Evolutionary conservation across 2,888 invertebrate genomes (phyloP).

Genomic region (Drosophila yooni): DNA sequence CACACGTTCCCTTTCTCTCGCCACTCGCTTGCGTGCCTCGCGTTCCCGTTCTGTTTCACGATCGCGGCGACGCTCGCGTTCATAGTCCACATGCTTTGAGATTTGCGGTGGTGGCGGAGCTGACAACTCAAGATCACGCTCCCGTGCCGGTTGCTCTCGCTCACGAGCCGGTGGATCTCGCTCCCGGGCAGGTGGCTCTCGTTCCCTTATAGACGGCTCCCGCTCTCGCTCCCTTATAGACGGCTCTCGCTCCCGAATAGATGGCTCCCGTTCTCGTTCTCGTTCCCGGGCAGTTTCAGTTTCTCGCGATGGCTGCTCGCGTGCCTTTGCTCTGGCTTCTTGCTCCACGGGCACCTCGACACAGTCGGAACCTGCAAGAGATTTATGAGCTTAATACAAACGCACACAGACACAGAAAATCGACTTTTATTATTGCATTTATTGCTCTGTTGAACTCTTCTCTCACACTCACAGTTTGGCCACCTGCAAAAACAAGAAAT

Average conservation of each 20-base stretch:
- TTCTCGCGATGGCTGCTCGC: constrained; percentile 25
- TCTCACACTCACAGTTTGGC: constrained; percentile 56
- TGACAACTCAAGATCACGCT: constrained; percentile 50
- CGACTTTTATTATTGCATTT: not conserved
- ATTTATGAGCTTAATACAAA: constrained; percentile 38
- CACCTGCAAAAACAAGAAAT: constrained; percentile 61
- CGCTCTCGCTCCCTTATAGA: constrained; percentile 27
- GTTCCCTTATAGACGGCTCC: constrained; percentile 11
- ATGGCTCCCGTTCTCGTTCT: constrained; percentile 22
- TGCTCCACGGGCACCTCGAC: constrained; percentile 84
- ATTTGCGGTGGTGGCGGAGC: constrained; percentile 79
- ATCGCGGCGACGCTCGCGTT: constrained; percentile 59
- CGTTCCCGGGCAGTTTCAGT: constrained; percentile 3
- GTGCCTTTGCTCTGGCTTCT: constrained; percentile 32
- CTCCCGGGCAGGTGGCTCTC: constrained; percentile 32
- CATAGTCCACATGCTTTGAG: constrained; percentile 76
- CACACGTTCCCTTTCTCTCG: constrained; percentile 49
- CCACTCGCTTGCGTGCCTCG: constrained; percentile 54
- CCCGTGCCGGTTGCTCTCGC: constrained; percentile 40
- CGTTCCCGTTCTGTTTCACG: constrained; percentile 61
- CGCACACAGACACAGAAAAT: constrained; percentile 3
- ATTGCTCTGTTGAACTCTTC: constrained; percentile 17
- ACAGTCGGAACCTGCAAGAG: constrained; percentile 84
- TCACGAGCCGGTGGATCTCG: constrained; percentile 30
- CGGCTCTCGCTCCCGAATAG: constrained; percentile 17